Base-by-base conservation (phyloP, 2,113 vertebrate genomes). In the Pantherophis guttatus region DNA sequence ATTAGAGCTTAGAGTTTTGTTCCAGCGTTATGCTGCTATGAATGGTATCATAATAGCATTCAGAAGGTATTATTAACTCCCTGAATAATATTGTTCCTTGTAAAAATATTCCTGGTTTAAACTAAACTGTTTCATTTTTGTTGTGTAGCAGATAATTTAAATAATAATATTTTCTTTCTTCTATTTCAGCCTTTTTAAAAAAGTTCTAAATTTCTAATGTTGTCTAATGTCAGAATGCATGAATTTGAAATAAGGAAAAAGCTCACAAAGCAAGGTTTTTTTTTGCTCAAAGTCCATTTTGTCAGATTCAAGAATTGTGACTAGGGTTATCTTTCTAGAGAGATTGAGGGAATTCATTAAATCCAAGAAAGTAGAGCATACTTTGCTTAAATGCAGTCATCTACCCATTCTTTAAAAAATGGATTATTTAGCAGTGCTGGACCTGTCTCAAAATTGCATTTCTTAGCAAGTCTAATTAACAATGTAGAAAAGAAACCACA, bases 51-150 rank as follows among this genome's bases (percentile, higher is more conserved):
- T 81, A 44, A 81, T 81, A 81, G 15, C 75, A 81, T 81, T 44
- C 33, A 44, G 75, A 81, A 81, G 33, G 39, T 44, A 81, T 2
- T 75, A 91, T 89, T 95, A 93, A 93, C 94, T 93, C 90, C 59
- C 58, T 85, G 58, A 96, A 57, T 2, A 0, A 88, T 91, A 8
- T 33, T 94, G 50, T 90, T 95, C 44, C 89, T 89, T 92, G 81
- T 93, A 96, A 95, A 90, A 90, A 58, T 95, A 92, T 94, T 96
- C 93, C 93, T 94, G 86, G 92, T 95, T 91, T 93, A 96, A 93
- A 94, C 93, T 90, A 62, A 94, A 19, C 94, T 94, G 87, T 11
- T 93, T 85, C 23, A 94, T 93, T 96, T 24, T 62, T 95, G 65
- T 92, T 75, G 3, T 0, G 70, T 87, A 8, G 3, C 94, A 94